Conservation (phyloP, 2,888 invertebrate species). For the Holacanthella duospinosa region DNA sequence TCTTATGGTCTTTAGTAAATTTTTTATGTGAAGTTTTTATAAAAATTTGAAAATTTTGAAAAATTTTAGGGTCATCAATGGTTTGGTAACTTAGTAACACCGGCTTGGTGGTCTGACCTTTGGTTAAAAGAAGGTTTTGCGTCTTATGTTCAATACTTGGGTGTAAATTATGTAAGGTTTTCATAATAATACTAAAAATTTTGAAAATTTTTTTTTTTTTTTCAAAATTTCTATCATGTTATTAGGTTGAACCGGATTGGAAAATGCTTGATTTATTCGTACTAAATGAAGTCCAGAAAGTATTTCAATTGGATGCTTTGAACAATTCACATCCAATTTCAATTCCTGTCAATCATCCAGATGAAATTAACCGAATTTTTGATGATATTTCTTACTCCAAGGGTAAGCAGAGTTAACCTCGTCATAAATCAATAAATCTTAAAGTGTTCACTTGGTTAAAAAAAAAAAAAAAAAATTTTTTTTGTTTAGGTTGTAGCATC, state of each 20-base stretch:
- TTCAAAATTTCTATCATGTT: too few relatives aligned
- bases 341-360: slow-evolving; percentile 37
- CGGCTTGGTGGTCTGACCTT: slow-evolving; percentile 39
- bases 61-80: slow-evolving; percentile 47
- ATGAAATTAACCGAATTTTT: slow-evolving; percentile 39
- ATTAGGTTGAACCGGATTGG: slow-evolving; percentile 44
- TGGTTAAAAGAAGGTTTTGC: slow-evolving; percentile 50
- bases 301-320: slow-evolving; percentile 45
- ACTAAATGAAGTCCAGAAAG: slow-evolving; percentile 43
- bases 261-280: slow-evolving; percentile 51
- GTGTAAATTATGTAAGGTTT: slow-evolving; percentile 14
- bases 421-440: not conserved
- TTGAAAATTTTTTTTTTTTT: slow-evolving; percentile 35
- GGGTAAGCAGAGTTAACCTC: slow-evolving; percentile 38
- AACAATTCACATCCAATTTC: slow-evolving; percentile 43
- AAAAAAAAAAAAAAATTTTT: too few relatives aligned
- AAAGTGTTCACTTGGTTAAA: not conserved
- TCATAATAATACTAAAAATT: not conserved
- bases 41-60: too few relatives aligned
- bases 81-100: slow-evolving; percentile 48
- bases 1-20: slow-evolving; percentile 38
- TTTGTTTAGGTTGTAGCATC: slow-evolving; percentile 56
- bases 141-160: slow-evolving; percentile 38
- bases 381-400: slow-evolving; percentile 39
- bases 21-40: too few relatives aligned